These are phyloP conservation scores for Rhopalosiphum maidis DNA, from an alignment of 1,140 invertebrate species.

Conservation along the genomic window DNA sequence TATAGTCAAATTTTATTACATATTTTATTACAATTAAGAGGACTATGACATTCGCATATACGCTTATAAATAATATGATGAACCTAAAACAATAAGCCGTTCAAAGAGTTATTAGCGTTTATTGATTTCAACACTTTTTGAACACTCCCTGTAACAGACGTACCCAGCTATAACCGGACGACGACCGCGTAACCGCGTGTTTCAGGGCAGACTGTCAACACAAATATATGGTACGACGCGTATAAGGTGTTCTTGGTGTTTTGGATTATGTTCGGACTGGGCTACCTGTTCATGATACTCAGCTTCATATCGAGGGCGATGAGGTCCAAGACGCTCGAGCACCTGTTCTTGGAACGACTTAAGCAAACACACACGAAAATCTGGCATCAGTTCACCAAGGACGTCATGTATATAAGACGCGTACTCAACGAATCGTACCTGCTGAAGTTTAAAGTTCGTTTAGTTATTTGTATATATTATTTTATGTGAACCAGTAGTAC, in stretches of 20 bases:
- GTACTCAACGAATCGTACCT: conserved; percentile 80
- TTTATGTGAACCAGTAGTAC: not conserved
- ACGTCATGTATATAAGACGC: conserved; percentile 74
- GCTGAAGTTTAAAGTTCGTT: conserved; percentile 76
- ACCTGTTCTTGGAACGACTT: conserved; percentile 78
- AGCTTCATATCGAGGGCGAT: conserved; percentile 81
- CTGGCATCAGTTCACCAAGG: conserved; percentile 77
- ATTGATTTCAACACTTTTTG: not conserved
- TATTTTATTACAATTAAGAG: too few species aligned
- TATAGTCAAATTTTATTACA: too few species aligned
- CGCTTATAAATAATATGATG: too few species aligned
- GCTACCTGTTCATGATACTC: conserved; percentile 90
- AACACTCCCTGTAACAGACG: not conserved
- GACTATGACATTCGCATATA: too few species aligned
- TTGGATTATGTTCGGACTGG: conserved; percentile 90
- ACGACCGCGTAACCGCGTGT: not conserved
- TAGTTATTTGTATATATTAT: not conserved
- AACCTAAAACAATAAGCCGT: too few species aligned
- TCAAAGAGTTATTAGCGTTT: not conserved
- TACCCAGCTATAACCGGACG: conserved; percentile 41
- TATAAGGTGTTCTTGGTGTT: conserved; percentile 79
- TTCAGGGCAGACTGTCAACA: conserved; percentile 38
- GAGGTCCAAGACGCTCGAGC: conserved; percentile 76
- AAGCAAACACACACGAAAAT: conserved; percentile 80
- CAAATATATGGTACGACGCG: conserved; percentile 66